These are phyloP conservation scores for Ooceraea biroi DNA, from an alignment of 1,140 invertebrate genomes.

Conservation along the genomic window DNA sequence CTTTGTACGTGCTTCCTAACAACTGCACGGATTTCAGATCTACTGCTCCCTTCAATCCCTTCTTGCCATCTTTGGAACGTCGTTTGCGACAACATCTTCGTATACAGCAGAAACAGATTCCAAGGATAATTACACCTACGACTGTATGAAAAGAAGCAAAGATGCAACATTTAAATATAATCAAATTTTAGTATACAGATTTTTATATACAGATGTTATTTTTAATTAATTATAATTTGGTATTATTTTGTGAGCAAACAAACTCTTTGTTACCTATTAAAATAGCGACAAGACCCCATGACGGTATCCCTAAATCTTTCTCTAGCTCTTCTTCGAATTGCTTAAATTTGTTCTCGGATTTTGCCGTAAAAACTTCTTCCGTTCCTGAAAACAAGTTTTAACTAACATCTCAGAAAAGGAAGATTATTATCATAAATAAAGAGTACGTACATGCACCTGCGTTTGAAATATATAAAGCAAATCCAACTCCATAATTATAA, in stretches of 20 bases:
- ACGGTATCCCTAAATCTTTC: slow-evolving; percentile 89
- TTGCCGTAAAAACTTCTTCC: slow-evolving; percentile 69
- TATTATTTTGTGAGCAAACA: background rate
- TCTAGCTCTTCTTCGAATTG: slow-evolving; percentile 86
- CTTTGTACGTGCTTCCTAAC: slow-evolving; percentile 98
- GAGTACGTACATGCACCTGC: background rate
- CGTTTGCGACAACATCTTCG: slow-evolving; percentile 97
- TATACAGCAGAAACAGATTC: slow-evolving; percentile 97
- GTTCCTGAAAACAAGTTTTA: slow-evolving; percentile 52
- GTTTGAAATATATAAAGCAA: background rate
- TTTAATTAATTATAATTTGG: background rate
- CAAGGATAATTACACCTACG: slow-evolving; percentile 93
- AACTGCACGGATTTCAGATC: slow-evolving; percentile 98
- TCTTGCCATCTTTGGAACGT: slow-evolving; percentile 98
- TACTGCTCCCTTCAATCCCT: slow-evolving; percentile 97
- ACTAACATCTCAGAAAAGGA: background rate
- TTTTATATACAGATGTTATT: background rate
- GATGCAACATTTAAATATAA: background rate
- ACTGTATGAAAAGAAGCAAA: slow-evolving; percentile 83
- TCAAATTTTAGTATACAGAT: no score
- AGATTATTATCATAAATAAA: background rate
- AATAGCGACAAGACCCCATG: slow-evolving; percentile 91
- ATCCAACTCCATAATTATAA: background rate
- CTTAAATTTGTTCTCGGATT: slow-evolving; percentile 80
- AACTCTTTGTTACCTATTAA: slow-evolving; percentile 87